Percentiles rank a stretch among this genome's conserved stretches.
phyloP scores from a whole-genome alignment of 2,113 vertebrate genomes.

The Baryphthengus martii region DNA sequence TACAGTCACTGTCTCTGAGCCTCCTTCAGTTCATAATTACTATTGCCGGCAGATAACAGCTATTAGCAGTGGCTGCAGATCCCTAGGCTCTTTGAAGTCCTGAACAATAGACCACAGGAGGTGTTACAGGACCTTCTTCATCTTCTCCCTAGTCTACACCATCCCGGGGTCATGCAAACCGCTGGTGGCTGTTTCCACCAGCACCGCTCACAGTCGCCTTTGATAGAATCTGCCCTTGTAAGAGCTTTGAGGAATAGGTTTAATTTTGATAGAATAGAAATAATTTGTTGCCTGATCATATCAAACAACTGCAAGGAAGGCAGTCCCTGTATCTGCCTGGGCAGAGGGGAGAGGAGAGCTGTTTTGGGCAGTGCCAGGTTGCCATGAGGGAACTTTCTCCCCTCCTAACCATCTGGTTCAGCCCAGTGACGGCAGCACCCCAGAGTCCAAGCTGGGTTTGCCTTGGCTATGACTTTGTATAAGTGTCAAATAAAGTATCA shows the following conservation, averaged over 20 bases:
- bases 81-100: slow-evolving; percentile 29
- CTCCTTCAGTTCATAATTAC: background rate
- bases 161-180: background rate
- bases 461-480: background rate
- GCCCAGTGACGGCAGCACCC: background rate
- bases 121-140: background rate
- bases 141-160: background rate
- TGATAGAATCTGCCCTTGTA: background rate
- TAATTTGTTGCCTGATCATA: background rate
- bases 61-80: background rate
- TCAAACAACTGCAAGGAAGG: rapidly evolving
- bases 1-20: background rate
- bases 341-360: background rate
- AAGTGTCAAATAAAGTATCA: background rate
- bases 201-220: background rate
- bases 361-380: background rate
- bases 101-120: background rate
- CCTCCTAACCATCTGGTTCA: background rate
- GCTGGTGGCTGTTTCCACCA: background rate
- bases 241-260: background rate
- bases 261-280: background rate
- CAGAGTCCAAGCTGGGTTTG: too few species aligned
- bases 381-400: background rate
- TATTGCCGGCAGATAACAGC: background rate
- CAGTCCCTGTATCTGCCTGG: background rate